Evolutionary conservation across 1,140 invertebrate species (phyloP).

Genomic region (Macrobrachium rosenbergii): DNA sequence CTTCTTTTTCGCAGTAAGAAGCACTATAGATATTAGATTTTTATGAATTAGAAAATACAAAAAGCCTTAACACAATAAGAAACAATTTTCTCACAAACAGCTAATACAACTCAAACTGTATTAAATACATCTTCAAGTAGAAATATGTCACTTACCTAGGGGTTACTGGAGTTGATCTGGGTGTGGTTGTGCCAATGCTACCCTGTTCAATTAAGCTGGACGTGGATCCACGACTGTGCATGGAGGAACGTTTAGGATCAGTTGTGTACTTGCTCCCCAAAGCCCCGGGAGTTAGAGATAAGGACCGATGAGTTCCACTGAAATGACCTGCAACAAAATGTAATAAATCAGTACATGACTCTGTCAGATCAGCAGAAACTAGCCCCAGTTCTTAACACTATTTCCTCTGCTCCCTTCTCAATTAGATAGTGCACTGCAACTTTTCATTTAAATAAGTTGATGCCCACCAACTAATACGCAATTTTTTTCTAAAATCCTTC

Average conservation of each 20-base stretch:
- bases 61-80: background rate
- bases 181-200: conserved; percentile 76
- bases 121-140: background rate
- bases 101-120: background rate
- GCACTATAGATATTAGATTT: background rate
- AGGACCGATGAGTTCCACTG: conserved; percentile 67
- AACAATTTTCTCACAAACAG: background rate
- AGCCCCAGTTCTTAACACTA: background rate
- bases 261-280: conserved; percentile 60
- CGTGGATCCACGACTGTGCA: conserved; percentile 89
- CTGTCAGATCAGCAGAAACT: background rate
- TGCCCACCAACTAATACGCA: too few relatives aligned
- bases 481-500: too few relatives aligned
- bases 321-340: conserved; percentile 49
- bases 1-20: background rate
- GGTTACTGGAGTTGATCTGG: conserved; percentile 88
- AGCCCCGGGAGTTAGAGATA: conserved; percentile 69
- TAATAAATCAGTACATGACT: background rate
- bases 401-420: background rate
- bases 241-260: conserved; percentile 82
- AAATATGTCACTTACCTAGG: conserved; percentile 73
- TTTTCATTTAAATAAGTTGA: background rate
- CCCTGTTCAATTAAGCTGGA: conserved; percentile 83
- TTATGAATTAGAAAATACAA: background rate
- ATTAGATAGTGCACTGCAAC: too few relatives aligned